Evolutionary conservation across 2,888 invertebrate species (phyloP).

Genomic region (Diabrotica balteata): DNA sequence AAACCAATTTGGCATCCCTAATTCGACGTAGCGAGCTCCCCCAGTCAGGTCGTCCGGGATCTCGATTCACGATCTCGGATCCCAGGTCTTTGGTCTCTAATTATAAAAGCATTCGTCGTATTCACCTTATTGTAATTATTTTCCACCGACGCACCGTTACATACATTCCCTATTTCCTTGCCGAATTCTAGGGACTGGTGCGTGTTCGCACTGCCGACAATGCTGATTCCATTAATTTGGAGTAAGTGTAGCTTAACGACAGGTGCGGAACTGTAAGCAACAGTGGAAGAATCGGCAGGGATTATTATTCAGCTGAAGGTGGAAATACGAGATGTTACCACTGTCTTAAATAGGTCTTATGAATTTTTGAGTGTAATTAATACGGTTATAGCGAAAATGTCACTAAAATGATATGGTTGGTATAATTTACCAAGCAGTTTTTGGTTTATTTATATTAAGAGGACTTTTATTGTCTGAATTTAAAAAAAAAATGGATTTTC

Average conservation of each 20-base stretch:
- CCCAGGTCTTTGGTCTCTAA: conserved; percentile 4
- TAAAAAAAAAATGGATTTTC: too few species aligned
- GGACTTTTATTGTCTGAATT: too few species aligned
- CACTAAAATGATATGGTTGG: too few species aligned
- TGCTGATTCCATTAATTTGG: neutral
- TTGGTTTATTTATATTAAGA: too few species aligned
- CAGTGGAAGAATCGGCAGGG: too few species aligned
- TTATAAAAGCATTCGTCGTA: conserved; percentile 1
- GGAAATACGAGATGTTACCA: too few species aligned
- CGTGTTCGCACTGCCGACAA: conserved; percentile 3
- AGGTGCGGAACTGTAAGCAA: neutral
- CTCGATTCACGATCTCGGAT: neutral
- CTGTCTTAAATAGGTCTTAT: too few species aligned
- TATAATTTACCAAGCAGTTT: too few species aligned
- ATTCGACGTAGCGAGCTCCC: neutral
- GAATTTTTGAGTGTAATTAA: too few species aligned
- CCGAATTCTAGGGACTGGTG: conserved; percentile 1
- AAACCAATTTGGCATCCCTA: neutral
- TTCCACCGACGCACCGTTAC: conserved; percentile 10
- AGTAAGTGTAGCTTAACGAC: neutral
- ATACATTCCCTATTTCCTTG: conserved; percentile 5
- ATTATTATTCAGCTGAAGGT: too few species aligned
- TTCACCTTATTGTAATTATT: conserved; percentile 10
- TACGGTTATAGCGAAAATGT: too few species aligned
- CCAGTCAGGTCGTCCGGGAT: conserved; percentile 2